A percentile compares a stretch with the other conserved stretches of the same genome.
phyloP scores from a whole-genome alignment of 1,140 invertebrate species.

The Charaxes varanes region DNA sequence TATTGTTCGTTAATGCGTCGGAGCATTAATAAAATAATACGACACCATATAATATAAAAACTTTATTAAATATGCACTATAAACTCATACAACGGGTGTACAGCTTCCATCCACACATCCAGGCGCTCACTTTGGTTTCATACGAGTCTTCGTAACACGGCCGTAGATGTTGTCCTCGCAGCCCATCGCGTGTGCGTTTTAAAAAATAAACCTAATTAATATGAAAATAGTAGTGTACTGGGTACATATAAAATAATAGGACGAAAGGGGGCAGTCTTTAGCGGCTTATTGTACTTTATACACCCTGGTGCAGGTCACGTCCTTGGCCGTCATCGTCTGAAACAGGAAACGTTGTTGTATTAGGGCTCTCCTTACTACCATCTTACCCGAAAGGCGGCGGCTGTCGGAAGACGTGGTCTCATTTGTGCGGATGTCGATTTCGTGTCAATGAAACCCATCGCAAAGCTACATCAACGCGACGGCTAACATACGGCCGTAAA shows the following conservation, averaged over 20 bases:
- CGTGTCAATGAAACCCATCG: too few relatives aligned
- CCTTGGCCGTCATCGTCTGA: slow-evolving; percentile 81
- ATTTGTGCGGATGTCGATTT: too few relatives aligned
- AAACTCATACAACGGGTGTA: slow-evolving; percentile 56
- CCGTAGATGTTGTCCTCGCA: slow-evolving; percentile 19
- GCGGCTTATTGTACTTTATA: slow-evolving; percentile 78
- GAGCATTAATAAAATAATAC: slow-evolving; percentile 26
- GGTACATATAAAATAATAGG: slow-evolving; percentile 42
- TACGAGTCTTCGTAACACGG: slow-evolving; percentile 30
- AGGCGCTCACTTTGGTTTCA: slow-evolving; percentile 14
- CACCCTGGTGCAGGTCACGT: slow-evolving; percentile 81
- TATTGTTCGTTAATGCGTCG: too few relatives aligned
- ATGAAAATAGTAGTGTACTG: slow-evolving; percentile 53
- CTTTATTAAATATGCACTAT: slow-evolving; percentile 67
- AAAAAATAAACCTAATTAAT: slow-evolving; percentile 44
- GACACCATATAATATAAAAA: slow-evolving; percentile 33
- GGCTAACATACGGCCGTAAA: background rate
- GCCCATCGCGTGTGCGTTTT: slow-evolving; percentile 22
- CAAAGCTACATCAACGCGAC: background rate
- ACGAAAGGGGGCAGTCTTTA: slow-evolving; percentile 52
- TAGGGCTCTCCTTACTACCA: too few relatives aligned
- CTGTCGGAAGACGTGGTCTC: too few relatives aligned
- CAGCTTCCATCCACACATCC: slow-evolving; percentile 7
- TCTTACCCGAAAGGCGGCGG: too few relatives aligned
- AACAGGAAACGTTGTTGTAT: slow-evolving; percentile 31